phyloP scores from a whole-genome alignment of 1,140 invertebrate genomes.

The Drosophila melanogaster region Release_6_plus_ISO1_MT NT_033779.5:21874001-21874500 shows the following conservation, averaged over 20 bases:
- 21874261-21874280: slow-evolving; percentile 39
- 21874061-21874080: slow-evolving; percentile 57
- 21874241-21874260: slow-evolving; percentile 26
- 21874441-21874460: too few species aligned
- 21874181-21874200: slow-evolving; percentile 72
- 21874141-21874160: slow-evolving; percentile 67
- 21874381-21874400: too few species aligned
- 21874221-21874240: slow-evolving; percentile 61
- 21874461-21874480: too few species aligned
- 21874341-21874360: too few species aligned
- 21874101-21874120: slow-evolving; percentile 27
- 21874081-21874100: slow-evolving; percentile 77
- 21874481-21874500: too few species aligned
- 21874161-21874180: slow-evolving; percentile 75
- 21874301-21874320: too few species aligned
- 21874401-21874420: too few species aligned
- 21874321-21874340: too few species aligned
- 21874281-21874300: slow-evolving; percentile 16
- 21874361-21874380: too few species aligned
- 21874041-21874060: slow-evolving; percentile 25
- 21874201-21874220: slow-evolving; percentile 54
- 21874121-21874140: slow-evolving; percentile 76
- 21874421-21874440: too few species aligned
- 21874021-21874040: slow-evolving; percentile 74
- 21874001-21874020: slow-evolving; percentile 83